Evolutionary conservation across 30 jellyfish, hydroid and myxozoan species (phyloP).

Genomic region (Pseudorhiza aurosa): DNA sequence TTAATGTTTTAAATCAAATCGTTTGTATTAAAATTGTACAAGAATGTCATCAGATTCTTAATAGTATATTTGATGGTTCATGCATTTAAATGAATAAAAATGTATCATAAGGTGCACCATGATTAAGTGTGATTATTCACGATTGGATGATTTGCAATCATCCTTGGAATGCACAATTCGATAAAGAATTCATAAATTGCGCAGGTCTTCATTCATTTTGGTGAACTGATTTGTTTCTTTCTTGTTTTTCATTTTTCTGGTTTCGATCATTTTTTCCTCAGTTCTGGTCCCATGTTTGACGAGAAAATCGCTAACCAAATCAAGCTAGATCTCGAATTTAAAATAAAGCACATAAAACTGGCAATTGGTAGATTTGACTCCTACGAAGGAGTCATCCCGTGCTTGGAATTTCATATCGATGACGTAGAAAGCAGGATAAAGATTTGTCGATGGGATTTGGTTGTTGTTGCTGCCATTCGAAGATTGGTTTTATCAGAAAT

Average conservation of each 20-base stretch:
- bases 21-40: too few relatives aligned
- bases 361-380: slow-evolving; percentile 49
- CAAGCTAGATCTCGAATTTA: slow-evolving; percentile 78
- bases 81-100: too few relatives aligned
- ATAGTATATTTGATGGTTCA: too few relatives aligned
- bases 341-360: slow-evolving; percentile 59
- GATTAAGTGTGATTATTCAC: too few relatives aligned
- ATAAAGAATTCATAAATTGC: too few relatives aligned
- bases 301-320: slow-evolving; percentile 94
- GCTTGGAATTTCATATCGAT: slow-evolving; percentile 71
- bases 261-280: neutral
- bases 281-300: slow-evolving; percentile 69
- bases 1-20: too few relatives aligned
- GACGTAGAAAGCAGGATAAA: slow-evolving; percentile 71
- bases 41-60: too few relatives aligned
- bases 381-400: slow-evolving; percentile 42
- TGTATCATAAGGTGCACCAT: too few relatives aligned
- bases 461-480: slow-evolving; percentile 80
- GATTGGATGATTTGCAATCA: too few relatives aligned
- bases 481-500: slow-evolving; percentile 78
- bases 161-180: too few relatives aligned
- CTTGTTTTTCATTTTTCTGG: neutral
- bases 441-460: slow-evolving; percentile 92
- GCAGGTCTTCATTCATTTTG: too few relatives aligned
- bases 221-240: neutral